Base-by-base conservation (phyloP, 2,888 invertebrate genomes). In the Cerceris rybyensis region DNA sequence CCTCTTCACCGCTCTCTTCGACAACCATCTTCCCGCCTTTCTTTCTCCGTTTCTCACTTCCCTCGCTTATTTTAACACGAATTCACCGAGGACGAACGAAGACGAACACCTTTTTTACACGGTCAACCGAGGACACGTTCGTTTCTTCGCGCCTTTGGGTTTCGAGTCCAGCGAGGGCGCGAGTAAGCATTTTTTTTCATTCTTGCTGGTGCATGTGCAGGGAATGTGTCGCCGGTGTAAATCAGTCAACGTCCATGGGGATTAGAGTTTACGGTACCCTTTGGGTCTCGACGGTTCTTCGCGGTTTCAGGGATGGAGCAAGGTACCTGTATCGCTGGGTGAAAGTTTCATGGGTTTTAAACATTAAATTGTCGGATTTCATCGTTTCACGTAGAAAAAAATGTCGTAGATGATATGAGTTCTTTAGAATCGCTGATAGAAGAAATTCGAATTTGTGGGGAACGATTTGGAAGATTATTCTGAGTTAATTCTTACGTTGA, bases 181-280 rank as follows among this genome's bases (percentile, higher is more conserved):
- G 60, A 66, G 75, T 63, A 57, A 63, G 57, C 58, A 60, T 80
- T 75, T 84, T 73, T 75, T 75, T 71, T 78, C 70, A 75, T 81
- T 76, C 70, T 39, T 50, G 54, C 46, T 41, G 41, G 17, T 69
- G 78, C 72, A 60, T 59, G 58, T 69, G 46, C 68, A 65, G 78
- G 74, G 84, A 88, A 88, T 85, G 83, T 90, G 90, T 89, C 89
- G 86, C 87, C 82, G 91, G 84, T 79, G 87, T 91, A 91, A 91
- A 91, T 91, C 91, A 91, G 89, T 91, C 91, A 91, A 88, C 77
- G 90, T 91, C 91, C 84, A 67, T 69, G 81, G 75, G 88, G 89
- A 90, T 90, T 89, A 89, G 86, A 86, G 84, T 89, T 89, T 87
- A 88, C 87, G 75, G 88, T 86, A 83, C 70, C 72, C 73, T 50